Conservation (phyloP, 1,140 invertebrate species). For the Cydia splendana region DNA sequence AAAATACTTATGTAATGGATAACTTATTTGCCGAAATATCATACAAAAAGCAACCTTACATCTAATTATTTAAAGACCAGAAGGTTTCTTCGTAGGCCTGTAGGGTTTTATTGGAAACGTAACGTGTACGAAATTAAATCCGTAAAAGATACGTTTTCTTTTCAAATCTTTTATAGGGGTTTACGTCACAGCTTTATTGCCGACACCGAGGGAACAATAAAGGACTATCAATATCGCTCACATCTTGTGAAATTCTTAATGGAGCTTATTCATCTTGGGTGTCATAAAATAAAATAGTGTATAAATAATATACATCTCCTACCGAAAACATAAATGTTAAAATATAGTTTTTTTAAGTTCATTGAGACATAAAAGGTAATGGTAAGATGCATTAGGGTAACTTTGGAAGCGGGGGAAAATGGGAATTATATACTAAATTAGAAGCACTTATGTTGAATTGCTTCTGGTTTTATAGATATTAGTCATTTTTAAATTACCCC, state of each 20-base stretch:
- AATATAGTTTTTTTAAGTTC: no score
- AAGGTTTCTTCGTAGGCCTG: not conserved
- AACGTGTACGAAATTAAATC: slow-evolving; percentile 11
- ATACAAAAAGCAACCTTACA: not conserved
- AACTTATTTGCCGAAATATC: not conserved
- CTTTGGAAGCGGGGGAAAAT: no score
- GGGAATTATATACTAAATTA: no score
- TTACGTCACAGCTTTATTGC: not conserved
- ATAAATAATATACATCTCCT: no score
- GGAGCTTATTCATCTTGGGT: not conserved
- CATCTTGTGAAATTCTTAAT: not conserved
- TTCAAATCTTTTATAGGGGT: slow-evolving; percentile 16
- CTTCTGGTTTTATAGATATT: no score
- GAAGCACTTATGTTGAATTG: no score
- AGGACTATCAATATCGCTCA: slow-evolving; percentile 3
- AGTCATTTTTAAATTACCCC: no score
- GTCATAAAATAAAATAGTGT: not conserved
- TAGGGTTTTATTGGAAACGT: not conserved
- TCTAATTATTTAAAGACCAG: not conserved
- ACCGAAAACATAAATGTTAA: no score
- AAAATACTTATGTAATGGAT: not conserved
- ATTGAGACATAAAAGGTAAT: no score
- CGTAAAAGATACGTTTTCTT: slow-evolving; percentile 7
- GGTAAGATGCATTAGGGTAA: no score
- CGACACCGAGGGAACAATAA: slow-evolving; percentile 8